Base-by-base conservation (phyloP, 2,888 invertebrate genomes). In the Acleris laterana region DNA sequence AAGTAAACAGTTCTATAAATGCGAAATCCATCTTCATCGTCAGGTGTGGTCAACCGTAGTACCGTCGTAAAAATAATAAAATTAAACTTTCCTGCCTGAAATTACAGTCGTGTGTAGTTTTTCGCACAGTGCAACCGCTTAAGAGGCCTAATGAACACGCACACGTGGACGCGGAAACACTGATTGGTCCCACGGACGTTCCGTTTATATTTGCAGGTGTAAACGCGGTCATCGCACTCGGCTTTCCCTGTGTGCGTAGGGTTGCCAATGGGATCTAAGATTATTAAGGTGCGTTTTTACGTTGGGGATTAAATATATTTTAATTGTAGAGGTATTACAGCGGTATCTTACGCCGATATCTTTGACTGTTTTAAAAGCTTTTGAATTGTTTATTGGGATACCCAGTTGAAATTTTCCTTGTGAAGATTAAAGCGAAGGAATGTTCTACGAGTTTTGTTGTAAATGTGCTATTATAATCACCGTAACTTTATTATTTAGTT, bases 181-280 rank as follows among this genome's bases (percentile, higher is more conserved):
- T 81, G 82, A 84, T 83, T 81, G 77, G 77, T 79, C 77, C 70
- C 78, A 79, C 80, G 80, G 82, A 82, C 79, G 83, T 55, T 80
- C 80, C 81, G 84, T 81, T 79, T 84, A 80, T 83, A 84, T 89
- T 88, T 84, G 90, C 92, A 92, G 91, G 91, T 92, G 91, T 87
- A 84, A 85, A 81, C 62, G 75, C 82, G 91, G 90, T 92, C 90
- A 89, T 76, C 84, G 90, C 84, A 82, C 90, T 81, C 82, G 57
- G 68, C 68, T 68, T 72, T 78, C 74, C 68, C 75, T 83, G 83
- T 83, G 81, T 77, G 77, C 75, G 67, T 71, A 79, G 74, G 81
- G 76, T 53, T 68, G 61, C 65, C n/a, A 7, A 55, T 20, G 50
- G 44, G 57, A 17, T 57, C 46, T n/a, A 61, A 71, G 72, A 72